phyloP scores from a whole-genome alignment of 2,888 invertebrate species.

The Drosophila phalerata region DNA sequence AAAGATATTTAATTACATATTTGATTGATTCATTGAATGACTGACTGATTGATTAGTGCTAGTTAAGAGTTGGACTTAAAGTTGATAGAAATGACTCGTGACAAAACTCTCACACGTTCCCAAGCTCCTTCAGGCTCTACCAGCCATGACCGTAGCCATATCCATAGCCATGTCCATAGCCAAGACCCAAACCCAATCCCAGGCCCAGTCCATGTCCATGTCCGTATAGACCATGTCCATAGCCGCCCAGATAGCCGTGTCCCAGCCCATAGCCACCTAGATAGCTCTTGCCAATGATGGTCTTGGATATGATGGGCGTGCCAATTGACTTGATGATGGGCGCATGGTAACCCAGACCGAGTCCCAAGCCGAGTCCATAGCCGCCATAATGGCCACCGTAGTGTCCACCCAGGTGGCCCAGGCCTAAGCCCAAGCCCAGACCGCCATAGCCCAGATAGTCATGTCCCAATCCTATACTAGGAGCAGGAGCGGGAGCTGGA shows the following conservation, averaged over 20 bases:
- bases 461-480: constrained; percentile 58
- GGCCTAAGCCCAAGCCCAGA: constrained; percentile 49
- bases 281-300: constrained; percentile 75
- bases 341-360: constrained; percentile 70
- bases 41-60: constrained; percentile 27
- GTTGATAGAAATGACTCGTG: constrained; percentile 28
- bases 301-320: constrained; percentile 69
- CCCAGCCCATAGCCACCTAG: constrained; percentile 72
- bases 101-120: constrained; percentile 56
- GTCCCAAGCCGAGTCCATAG: constrained; percentile 50
- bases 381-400: constrained; percentile 52
- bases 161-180: constrained; percentile 84
- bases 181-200: constrained; percentile 86
- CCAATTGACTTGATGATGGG: constrained; percentile 69
- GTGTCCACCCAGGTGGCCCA: constrained; percentile 31
- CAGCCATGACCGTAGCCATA: constrained; percentile 55
- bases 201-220: constrained; percentile 68
- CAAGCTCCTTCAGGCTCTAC: constrained; percentile 5
- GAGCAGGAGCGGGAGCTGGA: constrained; percentile 48
- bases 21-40: constrained; percentile 15
- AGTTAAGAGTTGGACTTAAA: constrained; percentile 20
- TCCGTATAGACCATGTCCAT: constrained; percentile 73
- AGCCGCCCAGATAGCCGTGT: constrained; percentile 68
- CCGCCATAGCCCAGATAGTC: constrained; percentile 67
- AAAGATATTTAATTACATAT: constrained; percentile 1